Percentiles rank a stretch among this genome's conserved stretches.
These are phyloP conservation scores for Gallirallus australis DNA, from an alignment of 2,797 vertebrate genomes.

Conservation along the genomic window DNA sequence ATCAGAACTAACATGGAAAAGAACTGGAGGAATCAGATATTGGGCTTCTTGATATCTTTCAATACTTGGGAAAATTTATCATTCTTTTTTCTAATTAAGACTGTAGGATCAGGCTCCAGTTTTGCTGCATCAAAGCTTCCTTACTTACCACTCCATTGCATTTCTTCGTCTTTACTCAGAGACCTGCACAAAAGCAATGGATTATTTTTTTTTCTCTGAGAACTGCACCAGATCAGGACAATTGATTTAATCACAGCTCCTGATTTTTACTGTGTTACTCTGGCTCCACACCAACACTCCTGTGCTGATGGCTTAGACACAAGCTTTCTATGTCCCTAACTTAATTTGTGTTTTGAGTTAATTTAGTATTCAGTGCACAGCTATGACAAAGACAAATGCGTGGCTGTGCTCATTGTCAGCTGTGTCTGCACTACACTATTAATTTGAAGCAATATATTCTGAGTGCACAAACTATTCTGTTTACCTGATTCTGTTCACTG, in stretches of 20 bases:
- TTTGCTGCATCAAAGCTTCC: background rate
- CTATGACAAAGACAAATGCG: background rate
- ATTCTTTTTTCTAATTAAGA: background rate
- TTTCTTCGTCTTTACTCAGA: background rate
- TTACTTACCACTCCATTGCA: background rate
- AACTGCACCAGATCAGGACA: background rate
- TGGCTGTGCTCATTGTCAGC: background rate
- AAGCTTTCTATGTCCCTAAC: background rate
- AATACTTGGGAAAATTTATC: background rate
- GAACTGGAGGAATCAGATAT: background rate
- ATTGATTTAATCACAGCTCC: background rate
- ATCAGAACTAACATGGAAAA: background rate
- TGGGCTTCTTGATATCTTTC: background rate
- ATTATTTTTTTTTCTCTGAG: background rate
- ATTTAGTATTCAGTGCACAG: background rate
- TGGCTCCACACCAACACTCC: background rate
- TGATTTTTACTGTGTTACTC: background rate
- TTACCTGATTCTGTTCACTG: background rate
- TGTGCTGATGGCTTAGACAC: background rate
- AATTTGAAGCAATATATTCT: conserved; percentile 13
- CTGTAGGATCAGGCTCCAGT: background rate
- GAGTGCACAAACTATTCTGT: background rate
- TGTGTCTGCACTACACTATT: background rate
- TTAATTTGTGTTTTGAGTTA: background rate
- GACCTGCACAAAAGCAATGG: background rate